Base-by-base conservation (phyloP, 2,113 vertebrate species). In the Delphinapterus leucas region DNA sequence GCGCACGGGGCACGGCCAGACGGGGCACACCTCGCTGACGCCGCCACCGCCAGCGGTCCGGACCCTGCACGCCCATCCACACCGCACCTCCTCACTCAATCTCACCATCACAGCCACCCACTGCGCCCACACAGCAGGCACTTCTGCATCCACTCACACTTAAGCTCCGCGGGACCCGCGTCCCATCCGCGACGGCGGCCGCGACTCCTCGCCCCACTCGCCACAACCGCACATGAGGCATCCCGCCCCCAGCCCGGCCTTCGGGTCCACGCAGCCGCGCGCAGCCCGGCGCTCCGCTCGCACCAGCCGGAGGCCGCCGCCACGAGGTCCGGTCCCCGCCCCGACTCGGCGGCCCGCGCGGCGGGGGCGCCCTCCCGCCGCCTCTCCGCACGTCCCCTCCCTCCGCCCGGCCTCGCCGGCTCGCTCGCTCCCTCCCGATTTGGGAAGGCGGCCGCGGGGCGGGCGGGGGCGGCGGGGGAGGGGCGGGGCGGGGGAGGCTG, bases 381-480 rank as follows among this genome's bases (percentile, higher is more conserved):
- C 74, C 88, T 33, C 84, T 2, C 60, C 61, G 44, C 79, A 53
- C 65, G 63, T 82, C 79, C 91, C 83, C 76, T 88, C 93, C 92
- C 93, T 67, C 87, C 88, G 58, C 95, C 85, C 11, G 23, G 92
- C 53, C 88, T 20, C 17, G 53, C 33, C 7, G 5, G 63, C 82
- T 79, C 38, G 68, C 96, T 89, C 55, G 74, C 96, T 96, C 97
- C 97, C 97, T 98, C 97, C 97, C 90, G 97, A 97, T 97, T 96
- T 97, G 97, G 95, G 97, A 95, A 97, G 92, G 96, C 97, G 86
- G 96, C 97, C 65, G 92, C 61, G 91, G 85, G 91, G 93, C 88
- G 95, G 97, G 85, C 61, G 97, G 92, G 96, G 98, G 94, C 86
- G 93, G 71, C 67, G 88, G 96, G 90, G 95, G 94, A 7, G 85